A percentile compares a stretch with the other conserved stretches of the same genome.
Evolutionary conservation across 2,113 vertebrate genomes (phyloP).

Genomic region (Periophthalmus modestus): DNA sequence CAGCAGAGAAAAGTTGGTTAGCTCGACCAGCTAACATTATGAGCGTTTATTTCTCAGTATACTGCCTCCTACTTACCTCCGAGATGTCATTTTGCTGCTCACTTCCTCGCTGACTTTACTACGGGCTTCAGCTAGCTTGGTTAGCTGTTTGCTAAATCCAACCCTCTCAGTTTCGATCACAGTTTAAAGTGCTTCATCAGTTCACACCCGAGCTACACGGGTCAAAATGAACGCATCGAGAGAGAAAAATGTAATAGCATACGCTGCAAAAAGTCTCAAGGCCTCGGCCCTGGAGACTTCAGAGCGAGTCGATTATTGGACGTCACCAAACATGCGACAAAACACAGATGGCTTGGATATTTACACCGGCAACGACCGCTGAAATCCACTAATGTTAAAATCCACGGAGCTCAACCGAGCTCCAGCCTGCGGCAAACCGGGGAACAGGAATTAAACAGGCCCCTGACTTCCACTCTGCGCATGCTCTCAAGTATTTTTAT

Average conservation of each 20-base stretch:
- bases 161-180: constrained; percentile 50
- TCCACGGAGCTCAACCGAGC: background rate
- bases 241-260: constrained; percentile 17
- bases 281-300: constrained; percentile 74
- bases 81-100: constrained; percentile 86
- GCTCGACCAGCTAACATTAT: constrained; percentile 27
- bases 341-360: constrained; percentile 35
- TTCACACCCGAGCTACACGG: constrained; percentile 56
- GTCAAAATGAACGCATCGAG: constrained; percentile 52
- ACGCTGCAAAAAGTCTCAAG: constrained; percentile 64
- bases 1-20: constrained; percentile 21
- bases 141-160: constrained; percentile 49
- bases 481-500: constrained; percentile 25
- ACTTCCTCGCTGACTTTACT: constrained; percentile 72
- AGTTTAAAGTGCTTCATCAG: constrained; percentile 66
- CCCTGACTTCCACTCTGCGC: constrained; percentile 27
- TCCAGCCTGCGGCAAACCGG: constrained; percentile 17
- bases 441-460: constrained; percentile 24
- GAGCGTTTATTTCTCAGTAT: constrained; percentile 42
- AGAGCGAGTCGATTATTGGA: constrained; percentile 68
- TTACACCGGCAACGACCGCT: constrained; percentile 5
- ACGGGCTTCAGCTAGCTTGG: constrained; percentile 54
- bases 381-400: background rate
- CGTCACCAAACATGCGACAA: constrained; percentile 80
- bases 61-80: constrained; percentile 81